Conservation (phyloP, 2,113 vertebrate genomes). For the Epinephelus fuscoguttatus region DNA sequence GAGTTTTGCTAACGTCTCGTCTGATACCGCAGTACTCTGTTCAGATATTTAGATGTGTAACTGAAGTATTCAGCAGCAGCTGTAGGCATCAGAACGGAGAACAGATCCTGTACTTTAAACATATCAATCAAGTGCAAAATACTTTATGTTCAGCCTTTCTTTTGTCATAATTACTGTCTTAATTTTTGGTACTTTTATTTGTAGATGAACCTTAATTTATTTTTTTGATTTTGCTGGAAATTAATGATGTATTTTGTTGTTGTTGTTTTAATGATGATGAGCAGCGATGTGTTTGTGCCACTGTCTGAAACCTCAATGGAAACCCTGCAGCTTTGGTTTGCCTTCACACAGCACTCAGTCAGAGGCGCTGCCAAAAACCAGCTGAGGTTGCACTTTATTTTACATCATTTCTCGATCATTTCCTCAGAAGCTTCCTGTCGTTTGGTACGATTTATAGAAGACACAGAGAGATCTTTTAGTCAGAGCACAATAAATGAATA, state of each 20-base stretch:
- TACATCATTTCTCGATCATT: neutral
- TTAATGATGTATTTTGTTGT: slow-evolving; percentile 7
- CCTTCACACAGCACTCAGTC: neutral
- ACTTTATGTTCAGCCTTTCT: slow-evolving; percentile 1
- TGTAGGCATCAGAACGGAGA: neutral
- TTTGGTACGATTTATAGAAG: neutral
- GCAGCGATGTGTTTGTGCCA: neutral
- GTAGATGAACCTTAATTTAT: slow-evolving; percentile 69
- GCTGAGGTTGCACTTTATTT: slow-evolving; percentile 22
- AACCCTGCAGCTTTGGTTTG: slow-evolving; percentile 18
- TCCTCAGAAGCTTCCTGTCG: neutral
- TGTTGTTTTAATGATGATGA: slow-evolving; percentile 6
- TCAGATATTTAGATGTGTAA: slow-evolving; percentile 1
- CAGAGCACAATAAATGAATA: slow-evolving; percentile 12
- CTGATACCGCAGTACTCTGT: neutral
- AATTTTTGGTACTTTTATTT: slow-evolving; percentile 35
- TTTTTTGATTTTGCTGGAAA: slow-evolving; percentile 43
- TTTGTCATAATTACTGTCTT: slow-evolving; percentile 27
- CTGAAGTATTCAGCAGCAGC: neutral
- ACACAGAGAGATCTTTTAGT: neutral
- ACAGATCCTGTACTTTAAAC: neutral
- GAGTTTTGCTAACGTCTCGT: neutral
- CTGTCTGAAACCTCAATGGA: neutral
- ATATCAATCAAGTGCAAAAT: slow-evolving; percentile 43
- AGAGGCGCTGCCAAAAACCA: slow-evolving; percentile 11